phyloP scores from a whole-genome alignment of 2,888 invertebrate genomes.

The Phytoseiulus persimilis region DNA sequence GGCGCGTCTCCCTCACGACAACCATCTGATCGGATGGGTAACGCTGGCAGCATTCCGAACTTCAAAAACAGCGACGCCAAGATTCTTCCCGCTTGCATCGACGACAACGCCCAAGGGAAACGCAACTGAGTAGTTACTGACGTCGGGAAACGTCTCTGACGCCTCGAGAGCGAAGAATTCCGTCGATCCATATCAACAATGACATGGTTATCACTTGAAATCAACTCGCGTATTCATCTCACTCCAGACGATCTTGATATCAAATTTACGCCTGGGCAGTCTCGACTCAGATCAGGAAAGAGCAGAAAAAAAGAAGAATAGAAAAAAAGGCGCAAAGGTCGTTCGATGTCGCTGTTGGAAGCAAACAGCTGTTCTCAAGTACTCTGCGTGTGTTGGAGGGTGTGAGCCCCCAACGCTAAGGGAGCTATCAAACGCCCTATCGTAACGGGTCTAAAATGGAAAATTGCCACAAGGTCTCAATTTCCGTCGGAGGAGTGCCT shows the following conservation, averaged over 20 bases:
- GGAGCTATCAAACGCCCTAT: background rate
- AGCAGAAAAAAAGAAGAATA: background rate
- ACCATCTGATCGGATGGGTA: no score
- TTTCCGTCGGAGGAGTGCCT: background rate
- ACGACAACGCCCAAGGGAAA: no score
- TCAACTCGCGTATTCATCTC: no score
- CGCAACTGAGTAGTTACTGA: no score
- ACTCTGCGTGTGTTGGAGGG: background rate
- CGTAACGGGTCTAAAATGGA: background rate
- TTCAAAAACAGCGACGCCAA: no score
- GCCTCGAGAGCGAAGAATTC: no score
- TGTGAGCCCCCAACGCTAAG: background rate
- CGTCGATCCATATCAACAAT: no score
- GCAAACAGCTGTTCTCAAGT: background rate
- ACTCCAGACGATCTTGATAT: background rate
- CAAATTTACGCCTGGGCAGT: background rate
- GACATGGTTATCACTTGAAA: no score
- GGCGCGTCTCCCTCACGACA: no score
- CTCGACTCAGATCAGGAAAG: background rate
- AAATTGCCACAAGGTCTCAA: background rate
- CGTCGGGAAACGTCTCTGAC: no score
- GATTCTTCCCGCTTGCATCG: no score
- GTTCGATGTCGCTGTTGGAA: background rate
- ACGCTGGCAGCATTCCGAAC: no score
- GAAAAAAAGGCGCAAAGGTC: background rate